These are phyloP conservation scores for Athalia rosae DNA, from an alignment of 2,888 invertebrate genomes.

Conservation along the genomic window DNA sequence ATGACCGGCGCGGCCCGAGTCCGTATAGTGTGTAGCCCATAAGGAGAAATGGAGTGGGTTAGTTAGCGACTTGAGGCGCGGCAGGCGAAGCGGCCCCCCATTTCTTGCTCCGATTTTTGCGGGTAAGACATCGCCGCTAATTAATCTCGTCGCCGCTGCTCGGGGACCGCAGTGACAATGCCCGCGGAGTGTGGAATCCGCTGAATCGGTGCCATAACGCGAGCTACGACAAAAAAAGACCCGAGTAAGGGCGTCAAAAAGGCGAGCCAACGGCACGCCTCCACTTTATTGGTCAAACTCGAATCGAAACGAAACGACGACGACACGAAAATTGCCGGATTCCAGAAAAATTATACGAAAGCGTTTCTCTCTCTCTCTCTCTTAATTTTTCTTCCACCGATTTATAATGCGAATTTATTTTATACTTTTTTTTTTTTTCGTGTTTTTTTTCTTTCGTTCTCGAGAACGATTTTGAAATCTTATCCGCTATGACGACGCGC, in stretches of 20 bases:
- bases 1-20: background rate
- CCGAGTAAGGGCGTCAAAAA: constrained; percentile 37
- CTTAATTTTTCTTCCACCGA: too few relatives aligned
- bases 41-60: constrained; percentile 54
- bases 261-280: constrained; percentile 40
- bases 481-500: background rate
- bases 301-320: background rate
- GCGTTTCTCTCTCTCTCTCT: too few relatives aligned
- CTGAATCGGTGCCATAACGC: constrained; percentile 48
- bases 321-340: background rate
- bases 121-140: constrained; percentile 70
- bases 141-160: constrained; percentile 65
- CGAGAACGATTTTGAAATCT: too few relatives aligned
- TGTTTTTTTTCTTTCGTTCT: too few relatives aligned
- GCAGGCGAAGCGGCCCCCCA: constrained; percentile 50
- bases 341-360: too few relatives aligned
- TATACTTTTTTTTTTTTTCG: too few relatives aligned
- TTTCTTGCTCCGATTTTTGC: constrained; percentile 63
- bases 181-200: constrained; percentile 48
- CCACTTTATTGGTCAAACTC: background rate
- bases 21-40: constrained; percentile 39
- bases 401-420: too few relatives aligned
- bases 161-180: constrained; percentile 46
- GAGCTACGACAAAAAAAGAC: constrained; percentile 54
- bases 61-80: constrained; percentile 58